phyloP scores from a whole-genome alignment of 2,113 vertebrate genomes.

The Megalops atlanticus region DNA sequence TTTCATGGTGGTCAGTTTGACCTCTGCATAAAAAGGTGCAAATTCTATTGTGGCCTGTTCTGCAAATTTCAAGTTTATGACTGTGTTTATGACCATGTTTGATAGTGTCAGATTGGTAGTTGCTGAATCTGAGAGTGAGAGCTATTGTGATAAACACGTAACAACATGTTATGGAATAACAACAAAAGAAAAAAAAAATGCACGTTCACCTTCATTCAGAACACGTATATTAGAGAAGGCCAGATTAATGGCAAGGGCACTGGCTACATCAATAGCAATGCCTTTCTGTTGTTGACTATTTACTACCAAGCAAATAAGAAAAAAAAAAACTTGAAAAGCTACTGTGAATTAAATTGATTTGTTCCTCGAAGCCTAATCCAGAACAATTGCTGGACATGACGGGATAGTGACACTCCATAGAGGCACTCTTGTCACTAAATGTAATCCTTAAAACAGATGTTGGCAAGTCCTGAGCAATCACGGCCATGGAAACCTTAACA shows the following conservation, averaged over 20 bases:
- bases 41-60: not conserved
- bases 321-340: not conserved
- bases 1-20: not conserved
- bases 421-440: slow-evolving; percentile 28
- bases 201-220: not conserved
- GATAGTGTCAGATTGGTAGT: not conserved
- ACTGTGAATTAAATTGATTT: not conserved
- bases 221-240: not conserved
- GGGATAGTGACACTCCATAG: slow-evolving; percentile 15
- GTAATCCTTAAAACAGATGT: slow-evolving; percentile 60
- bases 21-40: not conserved
- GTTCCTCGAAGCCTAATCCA: slow-evolving; percentile 2
- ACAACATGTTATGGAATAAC: not conserved
- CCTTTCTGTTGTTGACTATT: not conserved
- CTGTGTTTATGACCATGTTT: not conserved
- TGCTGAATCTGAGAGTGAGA: not conserved
- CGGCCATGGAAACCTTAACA: slow-evolving; percentile 47
- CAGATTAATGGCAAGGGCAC: not conserved
- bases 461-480: slow-evolving; percentile 63
- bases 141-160: not conserved
- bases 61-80: not conserved
- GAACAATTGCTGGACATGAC: not conserved
- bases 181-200: too few relatives aligned
- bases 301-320: not conserved
- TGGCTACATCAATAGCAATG: not conserved